Evolutionary conservation across 1,140 invertebrate species (phyloP).

Genomic region (Drosophila parvula): DNA sequence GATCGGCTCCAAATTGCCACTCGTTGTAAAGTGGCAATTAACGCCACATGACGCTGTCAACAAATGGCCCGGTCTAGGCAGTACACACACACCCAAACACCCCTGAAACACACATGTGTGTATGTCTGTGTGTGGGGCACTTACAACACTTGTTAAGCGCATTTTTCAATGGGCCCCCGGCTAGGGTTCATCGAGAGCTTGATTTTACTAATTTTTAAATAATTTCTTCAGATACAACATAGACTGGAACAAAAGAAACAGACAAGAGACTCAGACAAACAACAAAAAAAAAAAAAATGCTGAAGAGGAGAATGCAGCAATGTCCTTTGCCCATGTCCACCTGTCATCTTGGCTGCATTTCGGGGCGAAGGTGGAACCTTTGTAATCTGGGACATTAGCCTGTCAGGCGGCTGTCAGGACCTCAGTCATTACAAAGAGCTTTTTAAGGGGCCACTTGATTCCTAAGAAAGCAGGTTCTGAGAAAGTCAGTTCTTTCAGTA

Average conservation of each 20-base stretch:
- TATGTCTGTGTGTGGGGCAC: conserved; percentile 12
- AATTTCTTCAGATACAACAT: conserved; percentile 41
- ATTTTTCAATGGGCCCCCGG: conserved; percentile 40
- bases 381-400: conserved; percentile 4
- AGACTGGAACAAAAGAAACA: not conserved
- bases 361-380: not conserved
- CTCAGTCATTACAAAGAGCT: not conserved
- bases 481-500: not conserved
- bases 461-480: not conserved
- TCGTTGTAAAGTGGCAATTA: conserved; percentile 68
- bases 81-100: conserved; percentile 9
- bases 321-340: conserved; percentile 20
- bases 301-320: not conserved
- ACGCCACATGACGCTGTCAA: conserved; percentile 67
- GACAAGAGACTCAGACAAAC: not conserved
- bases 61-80: conserved; percentile 55
- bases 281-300: not conserved
- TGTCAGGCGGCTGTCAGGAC: conserved; percentile 10
- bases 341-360: conserved; percentile 12
- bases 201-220: conserved; percentile 38
- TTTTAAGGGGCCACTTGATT: not conserved
- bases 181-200: not conserved
- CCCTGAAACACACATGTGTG: not conserved
- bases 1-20: conserved; percentile 64
- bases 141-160: conserved; percentile 63